Conservation (phyloP, 2,113 vertebrate genomes). For the Anser brachyrhynchus region DNA sequence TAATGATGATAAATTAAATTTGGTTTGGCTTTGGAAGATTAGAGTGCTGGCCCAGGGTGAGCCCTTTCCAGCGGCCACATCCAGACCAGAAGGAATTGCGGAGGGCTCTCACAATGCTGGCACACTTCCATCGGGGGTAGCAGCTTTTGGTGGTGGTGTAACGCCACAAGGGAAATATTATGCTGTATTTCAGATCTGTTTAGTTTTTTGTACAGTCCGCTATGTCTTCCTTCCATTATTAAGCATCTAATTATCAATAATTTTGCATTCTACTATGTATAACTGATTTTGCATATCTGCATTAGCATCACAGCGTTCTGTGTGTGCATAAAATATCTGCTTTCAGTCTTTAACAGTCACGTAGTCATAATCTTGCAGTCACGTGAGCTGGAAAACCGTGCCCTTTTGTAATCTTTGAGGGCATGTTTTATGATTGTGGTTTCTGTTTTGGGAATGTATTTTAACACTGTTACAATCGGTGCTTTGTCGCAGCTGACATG, state of each 20-base stretch:
- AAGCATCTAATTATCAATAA: background rate
- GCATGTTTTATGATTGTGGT: background rate
- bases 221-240: background rate
- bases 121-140: background rate
- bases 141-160: background rate
- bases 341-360: background rate
- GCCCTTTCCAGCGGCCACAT: background rate
- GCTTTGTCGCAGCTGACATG: background rate
- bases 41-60: background rate
- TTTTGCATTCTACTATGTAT: background rate
- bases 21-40: background rate
- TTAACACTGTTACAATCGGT: background rate
- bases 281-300: background rate
- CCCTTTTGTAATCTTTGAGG: background rate
- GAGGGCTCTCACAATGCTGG: background rate
- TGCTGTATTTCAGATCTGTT: background rate
- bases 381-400: background rate
- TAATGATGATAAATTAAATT: background rate
- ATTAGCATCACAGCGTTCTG: fast-evolving
- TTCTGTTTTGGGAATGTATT: background rate
- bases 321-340: background rate
- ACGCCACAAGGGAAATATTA: background rate
- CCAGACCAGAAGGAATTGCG: background rate
- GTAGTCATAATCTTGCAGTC: background rate
- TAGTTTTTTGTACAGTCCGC: background rate